These are phyloP conservation scores for Magallana nippona DNA, from an alignment of 2,888 invertebrate genomes.

Conservation along the genomic window DNA sequence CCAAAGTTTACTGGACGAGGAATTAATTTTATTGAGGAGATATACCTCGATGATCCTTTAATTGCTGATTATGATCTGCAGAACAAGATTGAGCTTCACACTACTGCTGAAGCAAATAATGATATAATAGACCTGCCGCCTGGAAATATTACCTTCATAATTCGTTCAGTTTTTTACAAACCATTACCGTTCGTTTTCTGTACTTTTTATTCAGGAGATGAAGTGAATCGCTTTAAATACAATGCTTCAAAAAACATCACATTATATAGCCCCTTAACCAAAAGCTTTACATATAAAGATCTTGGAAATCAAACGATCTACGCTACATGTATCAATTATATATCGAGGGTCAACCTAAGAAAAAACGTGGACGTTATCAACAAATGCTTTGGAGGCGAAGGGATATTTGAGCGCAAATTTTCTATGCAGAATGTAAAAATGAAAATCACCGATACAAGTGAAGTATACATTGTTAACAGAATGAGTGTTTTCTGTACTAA, in stretches of 20 bases:
- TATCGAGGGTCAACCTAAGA: not conserved
- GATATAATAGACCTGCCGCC: not conserved
- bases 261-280: not conserved
- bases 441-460: not conserved
- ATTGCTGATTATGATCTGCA: not conserved
- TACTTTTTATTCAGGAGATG: not conserved
- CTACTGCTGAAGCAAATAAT: not conserved
- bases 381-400: not conserved
- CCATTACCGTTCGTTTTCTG: not conserved
- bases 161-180: not conserved
- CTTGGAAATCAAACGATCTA: constrained; percentile 8
- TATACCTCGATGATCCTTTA: not conserved
- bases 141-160: not conserved
- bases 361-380: not conserved
- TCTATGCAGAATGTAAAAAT: not conserved
- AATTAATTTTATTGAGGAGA: not conserved
- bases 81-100: not conserved
- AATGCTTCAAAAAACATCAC: not conserved
- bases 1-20: not conserved
- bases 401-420: not conserved
- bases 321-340: not conserved
- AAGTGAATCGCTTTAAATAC: not conserved
- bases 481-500: not conserved
- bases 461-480: constrained; percentile 4
- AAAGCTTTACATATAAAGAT: not conserved